Base-by-base conservation (phyloP, 64 coral and sea anemone species). In the Cladopsammia gracilis region DNA sequence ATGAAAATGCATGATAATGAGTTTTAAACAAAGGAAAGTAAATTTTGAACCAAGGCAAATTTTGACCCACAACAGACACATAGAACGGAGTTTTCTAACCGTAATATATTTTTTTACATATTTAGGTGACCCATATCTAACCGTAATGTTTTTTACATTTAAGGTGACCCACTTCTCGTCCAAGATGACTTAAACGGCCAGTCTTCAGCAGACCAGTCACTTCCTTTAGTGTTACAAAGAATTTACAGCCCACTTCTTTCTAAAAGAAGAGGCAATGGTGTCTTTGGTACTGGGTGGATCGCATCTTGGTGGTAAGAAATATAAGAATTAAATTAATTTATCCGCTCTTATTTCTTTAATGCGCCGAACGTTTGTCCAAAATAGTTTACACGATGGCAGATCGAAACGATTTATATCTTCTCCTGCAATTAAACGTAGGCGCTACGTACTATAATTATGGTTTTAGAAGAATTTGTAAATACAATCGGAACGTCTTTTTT, bases 261-360 rank as follows among this genome's bases (percentile, higher is more conserved):
- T 18, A 77, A 66, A 53, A 90, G 95, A 48, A 86, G 95, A 44
- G 70, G 19, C 23, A 93, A 74, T 16, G 95, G 90, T 7, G 85
- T 50, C 14, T 96, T 96, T 89, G 95, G 95, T 16, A 68, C 15
- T 54, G 95, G 95, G 14, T 96, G 95, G 95, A 79, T 96, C 18
- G 86, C 95, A 12, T 69, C 90, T 19, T 96, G 90, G 95, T 96
- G 95, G 95, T 96, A 73, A 85, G 90, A 18, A 60, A 66, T 62
- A 7, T n/a, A 0, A 3, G 12, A 48, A 64, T 4, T 19, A 62
- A 46, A 5, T 54, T 6, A 54, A 19, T 19, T 1, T 64, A 13
- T 20, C 19, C 13, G 13, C 5, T 64, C 14, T 0, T 14, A 5
- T 15, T 64, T 14, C 19, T 64, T 12, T 16, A 62, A 62, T 62